These are phyloP conservation scores for Acleris literana DNA, from an alignment of 2,888 invertebrate species.

Conservation along the genomic window DNA sequence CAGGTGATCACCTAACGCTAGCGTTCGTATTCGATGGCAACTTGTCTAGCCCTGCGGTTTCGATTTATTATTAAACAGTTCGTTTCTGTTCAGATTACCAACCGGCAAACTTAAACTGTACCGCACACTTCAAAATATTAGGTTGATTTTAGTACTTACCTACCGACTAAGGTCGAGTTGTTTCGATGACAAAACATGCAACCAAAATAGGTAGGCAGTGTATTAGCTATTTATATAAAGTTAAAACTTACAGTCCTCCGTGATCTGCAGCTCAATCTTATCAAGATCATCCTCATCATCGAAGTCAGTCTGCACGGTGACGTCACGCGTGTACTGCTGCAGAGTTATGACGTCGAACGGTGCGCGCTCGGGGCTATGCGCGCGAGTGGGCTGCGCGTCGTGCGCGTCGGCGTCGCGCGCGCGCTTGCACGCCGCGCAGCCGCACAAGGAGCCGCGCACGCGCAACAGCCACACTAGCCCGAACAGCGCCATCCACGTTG, in stretches of 20 bases:
- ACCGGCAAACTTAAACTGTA: no score
- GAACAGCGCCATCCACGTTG: constrained; percentile 91
- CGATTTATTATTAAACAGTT: no score
- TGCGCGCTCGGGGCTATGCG: constrained; percentile 62
- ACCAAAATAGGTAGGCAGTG: no score
- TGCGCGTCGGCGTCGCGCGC: constrained; percentile 69
- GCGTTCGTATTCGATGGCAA: no score
- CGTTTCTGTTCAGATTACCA: no score
- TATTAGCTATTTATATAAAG: neutral
- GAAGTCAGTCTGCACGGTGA: constrained; percentile 80
- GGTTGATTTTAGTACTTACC: no score
- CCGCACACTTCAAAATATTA: no score
- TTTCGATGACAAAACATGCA: no score
- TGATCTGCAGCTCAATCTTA: constrained; percentile 76
- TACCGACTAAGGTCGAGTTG: no score
- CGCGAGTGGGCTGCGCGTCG: constrained; percentile 39
- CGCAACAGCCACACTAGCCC: constrained; percentile 93
- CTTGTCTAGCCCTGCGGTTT: no score
- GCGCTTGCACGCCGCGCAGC: constrained; percentile 88
- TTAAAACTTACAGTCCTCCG: constrained; percentile 72
- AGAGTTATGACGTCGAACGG: constrained; percentile 76
- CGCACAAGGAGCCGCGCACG: constrained; percentile 90
- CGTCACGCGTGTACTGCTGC: constrained; percentile 77
- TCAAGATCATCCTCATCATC: constrained; percentile 74
- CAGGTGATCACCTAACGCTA: no score